A percentile compares a stretch with the other conserved stretches of the same genome.
These are phyloP conservation scores for Phalacrocorax aristotelis DNA, from an alignment of 2,113 vertebrate species.

Conservation along the genomic window DNA sequence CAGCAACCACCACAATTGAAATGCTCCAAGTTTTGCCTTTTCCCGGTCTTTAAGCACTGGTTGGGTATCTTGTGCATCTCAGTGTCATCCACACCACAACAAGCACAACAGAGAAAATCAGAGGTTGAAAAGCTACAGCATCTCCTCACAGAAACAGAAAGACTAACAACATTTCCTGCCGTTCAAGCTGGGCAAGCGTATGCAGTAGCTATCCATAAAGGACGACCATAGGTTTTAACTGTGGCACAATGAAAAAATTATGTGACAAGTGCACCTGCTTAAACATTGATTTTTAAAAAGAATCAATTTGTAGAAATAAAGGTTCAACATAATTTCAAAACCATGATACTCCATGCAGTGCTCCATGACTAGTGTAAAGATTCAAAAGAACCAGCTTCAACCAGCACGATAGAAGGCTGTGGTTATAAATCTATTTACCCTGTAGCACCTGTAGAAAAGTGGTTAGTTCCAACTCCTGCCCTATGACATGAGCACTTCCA, in stretches of 20 bases:
- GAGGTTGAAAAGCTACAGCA: neutral
- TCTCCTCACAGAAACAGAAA: neutral
- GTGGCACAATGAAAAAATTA: neutral
- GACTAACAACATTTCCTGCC: neutral
- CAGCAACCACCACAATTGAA: neutral
- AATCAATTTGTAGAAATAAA: neutral
- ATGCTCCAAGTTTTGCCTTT: neutral
- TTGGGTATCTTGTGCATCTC: neutral
- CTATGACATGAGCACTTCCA: neutral
- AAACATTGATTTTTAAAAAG: neutral
- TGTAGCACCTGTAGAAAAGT: neutral
- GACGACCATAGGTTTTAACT: neutral
- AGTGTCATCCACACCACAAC: neutral
- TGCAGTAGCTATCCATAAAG: neutral
- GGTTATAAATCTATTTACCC: neutral
- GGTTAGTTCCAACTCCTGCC: constrained; percentile 3
- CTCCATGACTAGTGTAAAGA: neutral
- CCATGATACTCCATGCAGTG: neutral
- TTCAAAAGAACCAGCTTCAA: neutral
- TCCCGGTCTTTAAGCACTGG: accelerated
- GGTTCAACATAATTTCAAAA: neutral
- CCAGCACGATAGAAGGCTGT: neutral
- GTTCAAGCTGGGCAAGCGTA: neutral
- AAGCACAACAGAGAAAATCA: neutral
- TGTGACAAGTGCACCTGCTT: neutral